Evolutionary conservation across 2,888 invertebrate genomes (phyloP).

Genomic region (Parnassius orleans): DNA sequence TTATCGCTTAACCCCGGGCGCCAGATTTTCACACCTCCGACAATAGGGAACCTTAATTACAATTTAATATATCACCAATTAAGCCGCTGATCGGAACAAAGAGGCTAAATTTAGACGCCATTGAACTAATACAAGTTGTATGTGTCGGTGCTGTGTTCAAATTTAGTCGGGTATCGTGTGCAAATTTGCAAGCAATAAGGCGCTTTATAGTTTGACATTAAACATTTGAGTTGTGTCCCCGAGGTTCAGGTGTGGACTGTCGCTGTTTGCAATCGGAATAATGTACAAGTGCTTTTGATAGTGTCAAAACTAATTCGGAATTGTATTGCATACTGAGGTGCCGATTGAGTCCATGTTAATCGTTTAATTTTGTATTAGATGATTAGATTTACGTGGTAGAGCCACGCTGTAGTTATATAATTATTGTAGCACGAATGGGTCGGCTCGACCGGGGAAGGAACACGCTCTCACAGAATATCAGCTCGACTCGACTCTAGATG

Average conservation of each 20-base stretch:
- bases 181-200: constrained; percentile 30
- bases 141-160: constrained; percentile 30
- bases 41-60: constrained; percentile 73
- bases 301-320: constrained; percentile 5
- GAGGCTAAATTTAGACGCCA: constrained; percentile 48
- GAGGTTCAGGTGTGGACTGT: constrained; percentile 44
- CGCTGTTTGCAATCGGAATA: constrained; percentile 12
- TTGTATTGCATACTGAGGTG: neutral
- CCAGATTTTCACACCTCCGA: constrained; percentile 63
- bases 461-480: too few species aligned
- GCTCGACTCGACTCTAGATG: too few species aligned
- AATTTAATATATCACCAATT: constrained; percentile 79
- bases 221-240: constrained; percentile 41
- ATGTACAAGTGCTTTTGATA: constrained; percentile 21
- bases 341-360: neutral
- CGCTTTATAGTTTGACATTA: constrained; percentile 43
- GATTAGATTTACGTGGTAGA: too few species aligned
- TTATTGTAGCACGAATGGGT: too few species aligned
- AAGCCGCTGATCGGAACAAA: constrained; percentile 67
- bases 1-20: constrained; percentile 44
- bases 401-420: too few species aligned
- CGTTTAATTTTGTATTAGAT: too few species aligned
- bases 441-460: too few species aligned
- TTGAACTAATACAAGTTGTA: constrained; percentile 28
- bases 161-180: constrained; percentile 33